These are phyloP conservation scores for Dipus sagitta DNA, from an alignment of 2,797 vertebrate species.

Conservation along the genomic window DNA sequence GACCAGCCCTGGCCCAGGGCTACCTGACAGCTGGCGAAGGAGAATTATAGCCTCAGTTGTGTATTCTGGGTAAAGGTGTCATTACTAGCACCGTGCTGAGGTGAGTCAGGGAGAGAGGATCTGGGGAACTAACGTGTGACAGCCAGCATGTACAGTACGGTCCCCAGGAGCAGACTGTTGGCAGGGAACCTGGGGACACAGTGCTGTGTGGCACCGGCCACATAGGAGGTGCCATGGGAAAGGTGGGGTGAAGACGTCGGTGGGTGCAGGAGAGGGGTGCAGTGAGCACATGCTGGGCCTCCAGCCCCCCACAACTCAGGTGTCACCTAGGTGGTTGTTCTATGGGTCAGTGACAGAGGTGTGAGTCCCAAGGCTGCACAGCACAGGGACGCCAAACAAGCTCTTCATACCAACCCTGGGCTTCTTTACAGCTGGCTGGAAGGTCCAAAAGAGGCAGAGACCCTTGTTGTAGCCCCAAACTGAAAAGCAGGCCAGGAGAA, in stretches of 20 bases:
- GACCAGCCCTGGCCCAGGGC: neutral
- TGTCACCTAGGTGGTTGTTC: neutral
- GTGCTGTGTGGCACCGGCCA: too few species aligned
- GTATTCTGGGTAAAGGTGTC: neutral
- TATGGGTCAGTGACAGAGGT: neutral
- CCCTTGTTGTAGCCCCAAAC: neutral
- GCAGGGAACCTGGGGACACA: neutral
- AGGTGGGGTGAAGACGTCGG: neutral
- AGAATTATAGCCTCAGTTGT: neutral
- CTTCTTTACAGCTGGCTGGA: neutral
- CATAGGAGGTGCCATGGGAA: neutral
- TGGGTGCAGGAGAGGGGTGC: neutral
- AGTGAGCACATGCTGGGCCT: neutral
- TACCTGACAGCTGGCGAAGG: neutral
- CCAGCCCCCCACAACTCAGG: neutral
- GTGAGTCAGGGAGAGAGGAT: neutral
- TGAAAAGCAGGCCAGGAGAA: neutral
- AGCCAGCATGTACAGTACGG: neutral
- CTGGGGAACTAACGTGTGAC: neutral
- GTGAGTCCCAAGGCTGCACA: neutral
- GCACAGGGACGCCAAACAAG: neutral
- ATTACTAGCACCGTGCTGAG: neutral
- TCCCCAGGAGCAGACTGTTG: neutral
- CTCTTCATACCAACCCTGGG: fast-evolving
- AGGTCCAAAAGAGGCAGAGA: neutral